phyloP scores from a whole-genome alignment of 2,888 invertebrate species.

The Pristionchus arcanus region DNA sequence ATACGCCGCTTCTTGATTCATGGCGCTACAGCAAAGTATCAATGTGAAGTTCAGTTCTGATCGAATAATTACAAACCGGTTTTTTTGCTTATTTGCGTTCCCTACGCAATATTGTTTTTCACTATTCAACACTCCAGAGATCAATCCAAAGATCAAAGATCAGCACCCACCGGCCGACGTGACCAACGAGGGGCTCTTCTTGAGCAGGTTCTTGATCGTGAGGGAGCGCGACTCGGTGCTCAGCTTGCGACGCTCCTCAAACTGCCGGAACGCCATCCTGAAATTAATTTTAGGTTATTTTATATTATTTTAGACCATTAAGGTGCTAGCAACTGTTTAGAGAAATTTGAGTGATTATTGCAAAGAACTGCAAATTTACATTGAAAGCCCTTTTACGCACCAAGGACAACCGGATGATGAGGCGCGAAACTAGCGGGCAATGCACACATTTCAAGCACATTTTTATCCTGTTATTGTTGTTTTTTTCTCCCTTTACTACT shows the following conservation, averaged over 20 bases:
- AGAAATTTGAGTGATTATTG: too few species aligned
- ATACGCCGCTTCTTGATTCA: background rate
- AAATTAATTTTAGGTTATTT: background rate
- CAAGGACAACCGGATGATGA: too few species aligned
- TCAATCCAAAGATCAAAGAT: background rate
- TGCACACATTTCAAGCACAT: too few species aligned
- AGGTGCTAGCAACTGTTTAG: too few species aligned
- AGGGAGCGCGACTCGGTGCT: constrained; percentile 80
- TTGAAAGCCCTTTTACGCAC: too few species aligned
- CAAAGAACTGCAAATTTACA: too few species aligned
- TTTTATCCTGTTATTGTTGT: background rate
- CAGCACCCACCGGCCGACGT: background rate
- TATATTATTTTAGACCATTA: too few species aligned
- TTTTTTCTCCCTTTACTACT: background rate
- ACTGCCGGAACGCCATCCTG: constrained; percentile 86
- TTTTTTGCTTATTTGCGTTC: too few species aligned
- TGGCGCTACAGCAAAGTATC: background rate
- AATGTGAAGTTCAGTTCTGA: background rate
- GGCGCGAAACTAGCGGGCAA: too few species aligned
- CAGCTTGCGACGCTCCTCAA: constrained; percentile 88
- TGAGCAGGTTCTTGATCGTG: constrained; percentile 67
- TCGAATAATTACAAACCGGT: background rate
- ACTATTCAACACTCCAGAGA: background rate
- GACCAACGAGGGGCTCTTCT: constrained; percentile 65
- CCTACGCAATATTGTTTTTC: background rate